phyloP scores from a whole-genome alignment of 2,797 vertebrate genomes.

The Danio kyathit region DNA sequence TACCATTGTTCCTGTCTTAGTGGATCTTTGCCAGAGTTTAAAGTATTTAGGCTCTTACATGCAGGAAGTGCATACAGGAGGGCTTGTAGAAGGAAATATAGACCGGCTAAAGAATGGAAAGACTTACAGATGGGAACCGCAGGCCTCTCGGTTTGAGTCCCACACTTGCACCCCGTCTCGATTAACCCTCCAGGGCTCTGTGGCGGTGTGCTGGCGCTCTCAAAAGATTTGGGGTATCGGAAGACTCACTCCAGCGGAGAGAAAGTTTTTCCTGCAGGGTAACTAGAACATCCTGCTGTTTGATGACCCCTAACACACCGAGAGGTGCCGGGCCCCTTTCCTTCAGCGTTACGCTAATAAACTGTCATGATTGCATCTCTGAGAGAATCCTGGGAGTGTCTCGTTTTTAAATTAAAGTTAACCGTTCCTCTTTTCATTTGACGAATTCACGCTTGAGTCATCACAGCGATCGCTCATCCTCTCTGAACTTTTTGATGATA shows the following conservation, averaged over 20 bases:
- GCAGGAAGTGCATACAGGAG: conserved; percentile 72
- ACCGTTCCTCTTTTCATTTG: conserved; percentile 30
- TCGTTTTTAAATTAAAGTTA: conserved; percentile 31
- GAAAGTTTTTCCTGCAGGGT: conserved; percentile 64
- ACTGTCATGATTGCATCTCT: conserved; percentile 11
- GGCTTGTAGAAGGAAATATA: conserved; percentile 69
- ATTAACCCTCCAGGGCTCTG: conserved; percentile 42
- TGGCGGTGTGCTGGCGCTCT: conserved; percentile 49
- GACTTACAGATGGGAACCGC: conserved; percentile 57
- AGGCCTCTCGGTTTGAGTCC: conserved; percentile 59
- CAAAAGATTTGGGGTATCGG: conserved; percentile 52
- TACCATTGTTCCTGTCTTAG: conserved; percentile 83
- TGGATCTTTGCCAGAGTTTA: conserved; percentile 75
- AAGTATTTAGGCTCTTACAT: conserved; percentile 78
- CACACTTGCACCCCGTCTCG: conserved; percentile 35
- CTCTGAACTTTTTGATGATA: conserved; percentile 46
- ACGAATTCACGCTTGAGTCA: conserved; percentile 44
- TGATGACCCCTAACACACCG: conserved; percentile 65
- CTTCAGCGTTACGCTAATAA: conserved; percentile 43
- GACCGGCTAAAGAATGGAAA: conserved; percentile 65
- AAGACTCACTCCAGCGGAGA: conserved; percentile 47
- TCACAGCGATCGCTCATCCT: conserved; percentile 46
- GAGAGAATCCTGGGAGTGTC: background rate
- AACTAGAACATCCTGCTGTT: conserved; percentile 66
- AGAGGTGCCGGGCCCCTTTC: conserved; percentile 56